phyloP scores from a whole-genome alignment of 2,888 invertebrate species.

The Ariolimax columbianus region DNA sequence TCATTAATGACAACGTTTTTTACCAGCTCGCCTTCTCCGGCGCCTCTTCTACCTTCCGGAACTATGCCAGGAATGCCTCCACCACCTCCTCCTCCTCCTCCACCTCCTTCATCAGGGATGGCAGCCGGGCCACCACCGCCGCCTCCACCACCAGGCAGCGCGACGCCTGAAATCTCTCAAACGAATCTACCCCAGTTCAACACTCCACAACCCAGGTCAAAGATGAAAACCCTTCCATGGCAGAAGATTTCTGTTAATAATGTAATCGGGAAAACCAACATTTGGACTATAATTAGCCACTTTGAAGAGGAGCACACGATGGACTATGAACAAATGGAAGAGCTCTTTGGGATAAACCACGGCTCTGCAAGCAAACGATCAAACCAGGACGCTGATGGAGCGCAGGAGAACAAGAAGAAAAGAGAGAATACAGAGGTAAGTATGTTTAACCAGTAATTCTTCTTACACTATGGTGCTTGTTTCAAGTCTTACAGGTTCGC shows the following conservation, averaged over 20 bases:
- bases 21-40: conserved; percentile 69
- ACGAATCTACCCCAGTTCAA: conserved; percentile 80
- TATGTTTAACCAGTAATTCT: conserved; percentile 8
- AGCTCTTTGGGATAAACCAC: conserved; percentile 70
- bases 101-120: conserved; percentile 63
- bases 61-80: conserved; percentile 77
- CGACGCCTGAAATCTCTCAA: conserved; percentile 60
- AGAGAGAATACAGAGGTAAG: conserved; percentile 74
- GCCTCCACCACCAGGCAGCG: conserved; percentile 62
- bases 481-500: no score
- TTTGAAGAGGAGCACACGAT: conserved; percentile 71
- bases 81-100: conserved; percentile 71
- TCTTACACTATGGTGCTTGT: no score
- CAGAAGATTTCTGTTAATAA: conserved; percentile 90
- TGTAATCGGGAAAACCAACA: conserved; percentile 93
- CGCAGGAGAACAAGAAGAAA: conserved; percentile 71
- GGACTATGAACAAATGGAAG: conserved; percentile 76
- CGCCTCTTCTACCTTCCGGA: conserved; percentile 73
- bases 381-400: conserved; percentile 45
- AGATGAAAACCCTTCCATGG: conserved; percentile 99
- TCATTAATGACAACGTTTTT: conserved; percentile 52
- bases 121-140: conserved; percentile 63
- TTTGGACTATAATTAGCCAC: conserved; percentile 87
- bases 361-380: conserved; percentile 39
- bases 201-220: conserved; percentile 93